phyloP scores from a whole-genome alignment of 2,113 vertebrate species.

The Tichodroma muraria region DNA sequence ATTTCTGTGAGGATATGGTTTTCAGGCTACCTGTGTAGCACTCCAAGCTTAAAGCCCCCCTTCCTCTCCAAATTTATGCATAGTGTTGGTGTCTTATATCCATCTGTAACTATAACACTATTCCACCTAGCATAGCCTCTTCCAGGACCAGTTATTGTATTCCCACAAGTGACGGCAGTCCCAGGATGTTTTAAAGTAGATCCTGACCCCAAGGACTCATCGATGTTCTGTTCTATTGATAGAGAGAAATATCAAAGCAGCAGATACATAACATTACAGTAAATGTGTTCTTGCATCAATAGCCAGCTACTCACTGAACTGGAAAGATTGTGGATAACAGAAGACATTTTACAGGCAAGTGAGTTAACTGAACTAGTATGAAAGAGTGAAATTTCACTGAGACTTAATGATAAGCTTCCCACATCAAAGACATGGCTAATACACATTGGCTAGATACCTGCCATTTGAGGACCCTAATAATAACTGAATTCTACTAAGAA shows the following conservation, averaged over 20 bases:
- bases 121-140: not conserved
- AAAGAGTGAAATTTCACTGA: not conserved
- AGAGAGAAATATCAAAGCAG: not conserved
- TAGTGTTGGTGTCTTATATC: not conserved
- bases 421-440: not conserved
- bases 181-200: not conserved
- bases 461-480: not conserved
- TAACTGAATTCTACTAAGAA: not conserved
- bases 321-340: not conserved
- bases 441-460: not conserved
- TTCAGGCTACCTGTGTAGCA: not conserved
- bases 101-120: not conserved
- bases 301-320: not conserved
- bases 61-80: not conserved
- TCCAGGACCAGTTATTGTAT: not conserved
- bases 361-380: not conserved
- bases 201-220: not conserved
- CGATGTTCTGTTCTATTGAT: not conserved
- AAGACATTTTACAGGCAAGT: not conserved
- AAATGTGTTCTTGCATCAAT: not conserved
- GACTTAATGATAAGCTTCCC: not conserved
- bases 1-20: not conserved
- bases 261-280: not conserved
- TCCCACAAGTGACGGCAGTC: not conserved
- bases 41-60: not conserved